Evolutionary conservation across 2,797 vertebrate genomes (phyloP), one percentile per base, ranked within the genome.

Genomic region (Bryconaethiops microstoma): DNA sequence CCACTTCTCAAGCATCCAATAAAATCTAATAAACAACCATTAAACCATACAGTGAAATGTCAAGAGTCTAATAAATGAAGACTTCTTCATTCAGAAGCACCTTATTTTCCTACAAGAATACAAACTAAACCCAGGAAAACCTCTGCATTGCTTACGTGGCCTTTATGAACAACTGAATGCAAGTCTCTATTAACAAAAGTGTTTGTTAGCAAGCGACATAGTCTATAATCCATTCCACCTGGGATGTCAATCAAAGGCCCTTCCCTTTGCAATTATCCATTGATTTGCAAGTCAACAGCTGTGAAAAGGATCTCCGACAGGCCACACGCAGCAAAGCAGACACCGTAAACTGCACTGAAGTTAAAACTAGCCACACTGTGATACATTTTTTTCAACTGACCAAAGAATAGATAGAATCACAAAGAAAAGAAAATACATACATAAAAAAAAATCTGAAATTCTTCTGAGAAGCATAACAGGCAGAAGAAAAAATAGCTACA

Each of bases 271-370:
- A 73, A 54, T 79, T 82, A 84, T 71, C 60, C 74, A 79, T 25
- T 68, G 72, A 79, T 81, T 80, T 72, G 71, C 67, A 82, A 55
- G 67, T 40, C 50, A 70, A 70, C 76, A 82, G 81, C 76, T 78
- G 76, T 29, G 76, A 62, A 59, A 82, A 76, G 21, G 65, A 68
- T 40, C 64, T 77, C 64, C 52, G 60, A 74, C 29, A 63, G 64
- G 62, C 69, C 14, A 40, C 70, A 39, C 39, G 0, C 40, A 67
- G 75, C 42, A 67, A 21, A 48, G 62, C 12, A n/a, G 52, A 62
- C n/a, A 54, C 6, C 48, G 52, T 14, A 16, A 68, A 60, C 63
- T 42, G 19, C 63, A 39, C 48, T 19, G 25, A 2, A 60, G 62
- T 25, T 7, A n/a, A 19, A 17, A 29, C n/a, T 23, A 17, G 9